Evolutionary conservation across 2,797 vertebrate genomes (phyloP).

Genomic region (Scolopax rusticola): DNA sequence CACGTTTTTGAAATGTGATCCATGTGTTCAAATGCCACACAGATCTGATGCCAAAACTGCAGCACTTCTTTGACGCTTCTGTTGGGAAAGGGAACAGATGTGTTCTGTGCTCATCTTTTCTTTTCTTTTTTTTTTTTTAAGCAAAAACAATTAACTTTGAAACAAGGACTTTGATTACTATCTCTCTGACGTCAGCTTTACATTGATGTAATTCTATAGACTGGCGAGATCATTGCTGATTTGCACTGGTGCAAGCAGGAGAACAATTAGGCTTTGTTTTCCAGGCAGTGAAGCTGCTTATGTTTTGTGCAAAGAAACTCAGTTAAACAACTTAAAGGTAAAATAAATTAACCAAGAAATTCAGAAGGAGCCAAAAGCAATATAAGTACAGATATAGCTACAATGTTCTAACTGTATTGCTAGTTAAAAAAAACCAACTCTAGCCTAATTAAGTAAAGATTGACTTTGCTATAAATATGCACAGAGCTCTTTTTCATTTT

Average conservation of each 20-base stretch:
- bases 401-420: background rate
- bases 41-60: background rate
- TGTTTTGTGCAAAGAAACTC: slow-evolving; percentile 22
- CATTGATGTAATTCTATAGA: background rate
- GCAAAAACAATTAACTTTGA: slow-evolving; percentile 21
- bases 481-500: background rate
- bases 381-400: background rate
- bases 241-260: background rate
- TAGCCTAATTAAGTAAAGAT: slow-evolving; percentile 4
- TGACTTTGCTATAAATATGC: background rate
- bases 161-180: slow-evolving; percentile 7
- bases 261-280: background rate
- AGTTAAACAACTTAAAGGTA: slow-evolving; percentile 17
- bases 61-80: slow-evolving; percentile 6
- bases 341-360: slow-evolving; percentile 38
- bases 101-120: background rate
- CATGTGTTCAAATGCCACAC: background rate
- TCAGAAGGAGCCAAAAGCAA: slow-evolving; percentile 30
- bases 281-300: background rate
- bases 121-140: background rate
- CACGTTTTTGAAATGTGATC: background rate
- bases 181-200: background rate
- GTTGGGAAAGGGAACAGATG: slow-evolving; percentile 20
- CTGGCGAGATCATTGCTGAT: background rate
- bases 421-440: background rate